phyloP scores from a whole-genome alignment of 2,888 invertebrate species.

The Plebejus melissa region DNA sequence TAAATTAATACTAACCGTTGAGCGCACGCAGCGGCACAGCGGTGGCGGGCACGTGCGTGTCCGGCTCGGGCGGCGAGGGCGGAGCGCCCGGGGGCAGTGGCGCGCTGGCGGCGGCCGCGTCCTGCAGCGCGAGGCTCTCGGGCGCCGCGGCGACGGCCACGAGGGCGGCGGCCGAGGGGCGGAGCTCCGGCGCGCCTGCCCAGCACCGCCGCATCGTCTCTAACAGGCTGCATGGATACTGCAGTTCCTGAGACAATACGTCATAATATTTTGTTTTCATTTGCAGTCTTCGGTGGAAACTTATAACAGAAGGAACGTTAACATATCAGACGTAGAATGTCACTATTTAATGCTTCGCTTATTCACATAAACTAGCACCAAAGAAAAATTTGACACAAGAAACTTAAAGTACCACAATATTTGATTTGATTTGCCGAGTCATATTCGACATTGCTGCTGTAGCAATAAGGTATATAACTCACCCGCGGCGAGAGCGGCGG shows the following conservation, averaged over 20 bases:
- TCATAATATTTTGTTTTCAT: not conserved
- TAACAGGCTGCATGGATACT: conserved; percentile 91
- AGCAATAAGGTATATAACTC: conserved; percentile 38
- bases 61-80: not conserved
- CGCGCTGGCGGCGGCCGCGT: conserved; percentile 49
- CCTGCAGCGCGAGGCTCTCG: conserved; percentile 85
- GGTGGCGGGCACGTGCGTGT: not conserved
- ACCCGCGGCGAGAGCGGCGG: conserved; percentile 92
- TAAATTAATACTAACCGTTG: not conserved
- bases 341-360: too few relatives aligned
- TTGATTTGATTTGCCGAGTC: too few relatives aligned
- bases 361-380: too few relatives aligned
- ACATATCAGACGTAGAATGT: too few relatives aligned
- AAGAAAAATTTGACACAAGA: too few relatives aligned
- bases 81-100: conserved; percentile 35
- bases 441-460: not conserved
- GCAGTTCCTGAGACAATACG: conserved; percentile 80
- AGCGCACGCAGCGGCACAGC: conserved; percentile 9
- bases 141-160: conserved; percentile 95
- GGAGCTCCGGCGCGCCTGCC: conserved; percentile 89
- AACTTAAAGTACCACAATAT: too few relatives aligned
- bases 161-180: conserved; percentile 96
- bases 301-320: too few relatives aligned
- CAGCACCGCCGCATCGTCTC: conserved; percentile 98
- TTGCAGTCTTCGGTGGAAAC: too few relatives aligned